Conservation (phyloP, 1,140 invertebrate species). For the Tetramorium simillimum region DNA sequence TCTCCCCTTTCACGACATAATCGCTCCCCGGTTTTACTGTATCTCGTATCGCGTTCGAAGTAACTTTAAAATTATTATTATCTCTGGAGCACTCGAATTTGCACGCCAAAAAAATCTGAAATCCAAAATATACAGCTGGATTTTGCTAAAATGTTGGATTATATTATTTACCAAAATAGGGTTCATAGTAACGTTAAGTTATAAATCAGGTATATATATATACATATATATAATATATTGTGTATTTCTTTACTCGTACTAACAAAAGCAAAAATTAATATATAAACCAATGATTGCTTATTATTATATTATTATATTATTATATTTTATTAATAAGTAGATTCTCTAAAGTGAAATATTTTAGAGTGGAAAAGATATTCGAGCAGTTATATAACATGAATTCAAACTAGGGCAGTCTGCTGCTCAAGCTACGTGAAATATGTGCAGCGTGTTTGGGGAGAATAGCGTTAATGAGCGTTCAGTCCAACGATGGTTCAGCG, state of each 20-base stretch:
- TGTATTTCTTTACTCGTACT: background rate
- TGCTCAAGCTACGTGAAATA: background rate
- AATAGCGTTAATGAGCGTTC: background rate
- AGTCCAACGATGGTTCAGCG: background rate
- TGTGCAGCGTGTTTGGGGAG: background rate
- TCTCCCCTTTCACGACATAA: conserved; percentile 51
- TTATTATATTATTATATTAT: background rate
- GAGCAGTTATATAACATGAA: background rate
- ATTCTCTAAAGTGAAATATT: background rate
- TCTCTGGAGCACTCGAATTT: background rate
- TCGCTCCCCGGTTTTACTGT: conserved; percentile 9
- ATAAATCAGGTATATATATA: background rate
- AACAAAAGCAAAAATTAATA: background rate
- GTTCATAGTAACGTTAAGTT: background rate
- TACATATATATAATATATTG: background rate
- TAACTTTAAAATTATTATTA: background rate
- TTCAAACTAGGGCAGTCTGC: background rate
- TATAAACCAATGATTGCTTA: background rate
- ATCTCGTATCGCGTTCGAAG: background rate
- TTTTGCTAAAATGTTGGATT: background rate
- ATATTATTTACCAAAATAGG: background rate
- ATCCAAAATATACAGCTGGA: background rate
- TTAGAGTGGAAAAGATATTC: background rate
- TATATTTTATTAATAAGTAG: background rate
- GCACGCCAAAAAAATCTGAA: background rate